Evolutionary conservation across 2,113 vertebrate genomes (phyloP).

Genomic region (Nematolebias whitei): DNA sequence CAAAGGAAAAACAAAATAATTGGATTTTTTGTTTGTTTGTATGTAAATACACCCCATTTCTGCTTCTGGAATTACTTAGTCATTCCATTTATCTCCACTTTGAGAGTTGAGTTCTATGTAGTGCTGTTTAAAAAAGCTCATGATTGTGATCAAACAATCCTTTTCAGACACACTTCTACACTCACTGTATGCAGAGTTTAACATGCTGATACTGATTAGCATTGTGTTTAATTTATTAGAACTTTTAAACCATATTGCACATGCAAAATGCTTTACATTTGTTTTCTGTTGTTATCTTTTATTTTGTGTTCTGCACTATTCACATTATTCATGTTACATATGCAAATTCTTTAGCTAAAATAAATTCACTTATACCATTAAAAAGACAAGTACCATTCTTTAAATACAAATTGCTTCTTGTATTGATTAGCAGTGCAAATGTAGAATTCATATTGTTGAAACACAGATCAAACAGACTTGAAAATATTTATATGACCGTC

Average conservation of each 20-base stretch:
- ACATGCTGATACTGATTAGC: neutral
- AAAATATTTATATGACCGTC: too few species aligned
- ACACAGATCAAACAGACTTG: too few species aligned
- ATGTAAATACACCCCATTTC: conserved; percentile 14
- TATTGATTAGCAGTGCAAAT: too few species aligned
- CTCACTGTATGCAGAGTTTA: neutral
- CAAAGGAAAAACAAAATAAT: conserved; percentile 45
- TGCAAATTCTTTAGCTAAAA: too few species aligned
- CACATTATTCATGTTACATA: neutral
- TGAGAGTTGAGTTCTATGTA: neutral
- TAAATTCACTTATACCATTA: too few species aligned
- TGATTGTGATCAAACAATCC: neutral
- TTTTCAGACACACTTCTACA: neutral
- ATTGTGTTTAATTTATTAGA: neutral
- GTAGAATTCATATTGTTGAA: too few species aligned
- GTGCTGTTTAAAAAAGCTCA: neutral
- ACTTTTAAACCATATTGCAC: too few species aligned
- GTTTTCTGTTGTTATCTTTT: neutral
- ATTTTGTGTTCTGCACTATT: neutral
- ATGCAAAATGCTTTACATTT: neutral
- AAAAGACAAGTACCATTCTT: too few species aligned
- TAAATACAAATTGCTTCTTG: too few species aligned
- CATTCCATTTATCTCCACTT: neutral
- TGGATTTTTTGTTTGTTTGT: conserved; percentile 31
- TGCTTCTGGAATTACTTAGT: neutral